phyloP scores from a whole-genome alignment of 1,140 invertebrate genomes.

The Magallana gigas region DNA sequence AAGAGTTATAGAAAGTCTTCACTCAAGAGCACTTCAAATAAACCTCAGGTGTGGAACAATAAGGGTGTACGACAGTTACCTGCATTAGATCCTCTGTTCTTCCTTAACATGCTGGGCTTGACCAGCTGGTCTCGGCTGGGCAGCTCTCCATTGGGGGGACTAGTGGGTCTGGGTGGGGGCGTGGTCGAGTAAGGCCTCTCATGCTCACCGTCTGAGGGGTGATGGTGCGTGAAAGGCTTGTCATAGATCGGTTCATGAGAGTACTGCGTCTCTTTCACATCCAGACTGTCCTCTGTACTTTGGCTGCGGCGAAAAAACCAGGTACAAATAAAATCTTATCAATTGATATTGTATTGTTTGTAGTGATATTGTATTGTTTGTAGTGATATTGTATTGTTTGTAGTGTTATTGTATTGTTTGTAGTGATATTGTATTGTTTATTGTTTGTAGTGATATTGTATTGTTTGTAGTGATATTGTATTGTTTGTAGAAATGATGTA shows the following conservation, averaged over 20 bases:
- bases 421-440: no score
- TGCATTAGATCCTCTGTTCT: slow-evolving; percentile 78
- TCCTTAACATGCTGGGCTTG: slow-evolving; percentile 81
- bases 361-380: no score
- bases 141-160: slow-evolving; percentile 68
- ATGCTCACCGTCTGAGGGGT: slow-evolving; percentile 73
- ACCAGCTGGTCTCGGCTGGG: slow-evolving; percentile 81
- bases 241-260: slow-evolving; percentile 87
- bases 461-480: no score
- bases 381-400: no score
- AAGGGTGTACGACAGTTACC: slow-evolving; percentile 67
- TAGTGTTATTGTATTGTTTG: no score
- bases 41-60: neutral
- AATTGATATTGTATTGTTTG: no score
- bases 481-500: no score
- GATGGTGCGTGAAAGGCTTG: slow-evolving; percentile 79
- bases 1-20: neutral
- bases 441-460: no score
- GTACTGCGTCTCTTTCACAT: neutral
- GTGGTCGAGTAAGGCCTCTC: slow-evolving; percentile 71
- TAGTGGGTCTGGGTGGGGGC: slow-evolving; percentile 60
- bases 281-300: slow-evolving; percentile 81
- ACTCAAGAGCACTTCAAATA: slow-evolving; percentile 12
- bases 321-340: no score
- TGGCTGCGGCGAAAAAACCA: slow-evolving; percentile 52